Evolutionary conservation across 1,140 invertebrate species (phyloP), one percentile per base, ranked within the genome.

Genomic region (Bemisia tabaci): DNA sequence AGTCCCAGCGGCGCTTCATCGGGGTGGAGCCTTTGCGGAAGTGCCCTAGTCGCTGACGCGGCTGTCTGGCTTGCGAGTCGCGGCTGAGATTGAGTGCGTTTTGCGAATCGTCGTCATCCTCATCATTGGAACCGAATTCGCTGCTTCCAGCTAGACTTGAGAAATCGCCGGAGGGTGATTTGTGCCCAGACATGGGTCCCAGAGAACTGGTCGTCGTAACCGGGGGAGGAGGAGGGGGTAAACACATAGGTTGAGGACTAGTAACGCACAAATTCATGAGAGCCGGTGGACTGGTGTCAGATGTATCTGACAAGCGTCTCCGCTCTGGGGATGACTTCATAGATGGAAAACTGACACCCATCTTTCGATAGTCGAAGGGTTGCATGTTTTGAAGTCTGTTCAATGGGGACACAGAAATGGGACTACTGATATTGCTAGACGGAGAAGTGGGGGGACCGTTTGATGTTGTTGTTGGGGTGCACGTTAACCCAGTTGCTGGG

Each of bases 351-450:
- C 81, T 71, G 74, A 80, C 77, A 64, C 83, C 82, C 59, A 90
- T 81, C 74, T 92, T 91, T 22, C 92, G 84, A 74, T 91, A 95
- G 75, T 95, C 93, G 76, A 94, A 95, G 1, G 93, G 93, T 75
- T 95, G 92, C 93, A 97, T 95, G 72, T 87, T 95, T 78, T 95
- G 92, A 24, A 96, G 79, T 72, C 91, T 84, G 76, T 90, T 94
- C 33, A 96, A 79, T 1, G 94, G 91, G 5, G 91, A 92, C 70
- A 81, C 82, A 70, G 81, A 81, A 39, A 81, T 75, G 68, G 81
- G 80, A 72, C 78, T 81, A 60, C 74, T 81, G 60, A 79, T 77
- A 62, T 82, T 73, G 60, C 70, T 77, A 62, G 72, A 75, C 21
- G 79, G 0, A 79, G 77, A 76, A 1, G 72, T 70, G 11, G 71